Evolutionary conservation across 2,888 invertebrate species (phyloP).

Genomic region (Torymus texanus): DNA sequence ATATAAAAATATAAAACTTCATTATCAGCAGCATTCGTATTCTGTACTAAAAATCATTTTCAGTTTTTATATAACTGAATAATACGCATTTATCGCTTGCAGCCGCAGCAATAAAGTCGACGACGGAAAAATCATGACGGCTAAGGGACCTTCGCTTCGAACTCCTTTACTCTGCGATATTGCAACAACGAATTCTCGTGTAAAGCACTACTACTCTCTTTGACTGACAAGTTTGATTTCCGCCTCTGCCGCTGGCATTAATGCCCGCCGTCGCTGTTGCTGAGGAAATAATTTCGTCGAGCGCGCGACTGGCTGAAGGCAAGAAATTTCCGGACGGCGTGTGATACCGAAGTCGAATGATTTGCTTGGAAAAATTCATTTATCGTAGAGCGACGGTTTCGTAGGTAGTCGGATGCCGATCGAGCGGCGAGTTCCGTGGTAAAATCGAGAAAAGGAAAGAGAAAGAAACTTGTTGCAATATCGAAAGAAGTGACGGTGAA

Average conservation of each 20-base stretch:
- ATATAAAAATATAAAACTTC: too few relatives aligned
- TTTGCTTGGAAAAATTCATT: slow-evolving; percentile 46
- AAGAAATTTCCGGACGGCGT: slow-evolving; percentile 43
- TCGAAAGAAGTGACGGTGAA: too few relatives aligned
- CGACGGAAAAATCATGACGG: too few relatives aligned
- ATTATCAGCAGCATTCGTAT: too few relatives aligned
- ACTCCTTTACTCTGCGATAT: slow-evolving; percentile 35
- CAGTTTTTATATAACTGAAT: too few relatives aligned
- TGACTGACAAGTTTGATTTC: slow-evolving; percentile 59
- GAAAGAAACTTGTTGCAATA: too few relatives aligned
- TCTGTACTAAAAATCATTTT: too few relatives aligned
- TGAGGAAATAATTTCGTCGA: slow-evolving; percentile 55
- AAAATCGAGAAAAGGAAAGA: too few relatives aligned
- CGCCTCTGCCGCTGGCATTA: slow-evolving; percentile 60
- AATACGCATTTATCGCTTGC: too few relatives aligned
- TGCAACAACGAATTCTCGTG: slow-evolving; percentile 41
- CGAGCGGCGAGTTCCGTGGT: too few relatives aligned
- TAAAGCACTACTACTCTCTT: slow-evolving; percentile 37
- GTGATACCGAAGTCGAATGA: slow-evolving; percentile 43
- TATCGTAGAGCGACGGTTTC: background rate
- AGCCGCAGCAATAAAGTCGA: too few relatives aligned
- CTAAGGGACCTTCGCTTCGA: background rate
- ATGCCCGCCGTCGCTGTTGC: slow-evolving; percentile 35
- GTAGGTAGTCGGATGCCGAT: too few relatives aligned
- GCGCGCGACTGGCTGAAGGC: slow-evolving; percentile 12